Evolutionary conservation across 2,888 invertebrate genomes (phyloP).

Genomic region (Callosobruchus maculatus): DNA sequence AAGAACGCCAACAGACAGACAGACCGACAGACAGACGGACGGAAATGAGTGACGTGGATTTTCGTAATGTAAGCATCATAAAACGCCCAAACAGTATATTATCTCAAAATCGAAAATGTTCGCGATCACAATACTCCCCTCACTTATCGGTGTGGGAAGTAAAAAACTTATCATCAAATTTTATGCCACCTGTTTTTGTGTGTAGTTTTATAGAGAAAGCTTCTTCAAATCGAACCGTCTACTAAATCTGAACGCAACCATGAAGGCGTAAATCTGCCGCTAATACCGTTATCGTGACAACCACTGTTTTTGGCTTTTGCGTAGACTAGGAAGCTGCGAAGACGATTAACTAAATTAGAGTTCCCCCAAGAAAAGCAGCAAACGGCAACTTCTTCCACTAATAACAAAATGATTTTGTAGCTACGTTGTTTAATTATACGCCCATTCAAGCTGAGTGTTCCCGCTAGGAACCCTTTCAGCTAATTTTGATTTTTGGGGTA

Average conservation of each 20-base stretch:
- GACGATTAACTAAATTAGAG: not conserved
- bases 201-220: no score
- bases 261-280: not conserved
- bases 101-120: no score
- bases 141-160: no score
- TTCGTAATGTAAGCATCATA: no score
- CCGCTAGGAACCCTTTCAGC: not conserved
- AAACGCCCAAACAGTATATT: no score
- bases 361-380: not conserved
- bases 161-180: no score
- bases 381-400: not conserved
- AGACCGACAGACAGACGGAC: no score
- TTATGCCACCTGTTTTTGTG: no score
- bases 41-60: no score
- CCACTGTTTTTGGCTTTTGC: not conserved
- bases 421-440: not conserved
- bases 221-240: no score
- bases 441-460: not conserved
- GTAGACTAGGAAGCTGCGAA: not conserved
- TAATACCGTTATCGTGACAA: not conserved
- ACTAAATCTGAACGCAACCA: not conserved
- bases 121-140: no score
- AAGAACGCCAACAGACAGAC: no score
- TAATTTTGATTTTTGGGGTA: slow-evolving; percentile 3
- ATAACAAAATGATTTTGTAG: slow-evolving; percentile 4